These are phyloP conservation scores for Agrypnus murinus DNA, from an alignment of 2,888 invertebrate genomes.

Conservation along the genomic window DNA sequence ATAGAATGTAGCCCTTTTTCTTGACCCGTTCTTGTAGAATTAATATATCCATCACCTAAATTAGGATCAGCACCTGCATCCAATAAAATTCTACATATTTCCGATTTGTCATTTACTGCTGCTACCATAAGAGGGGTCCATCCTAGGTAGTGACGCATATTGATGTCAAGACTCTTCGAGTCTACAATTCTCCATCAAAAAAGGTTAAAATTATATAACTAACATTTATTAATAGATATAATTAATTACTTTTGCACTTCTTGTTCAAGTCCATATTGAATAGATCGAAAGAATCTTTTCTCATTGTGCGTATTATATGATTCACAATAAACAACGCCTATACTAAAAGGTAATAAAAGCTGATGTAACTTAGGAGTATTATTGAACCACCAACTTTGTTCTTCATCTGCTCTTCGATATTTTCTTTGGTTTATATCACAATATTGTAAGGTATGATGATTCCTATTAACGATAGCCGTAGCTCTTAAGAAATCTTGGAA, in stretches of 20 bases:
- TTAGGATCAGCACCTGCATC: constrained; percentile 88
- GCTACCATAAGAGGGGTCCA: constrained; percentile 93
- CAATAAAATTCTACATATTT: constrained; percentile 77
- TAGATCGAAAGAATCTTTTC: constrained; percentile 72
- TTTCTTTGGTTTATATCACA: constrained; percentile 1
- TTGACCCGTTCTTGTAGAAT: constrained; percentile 78
- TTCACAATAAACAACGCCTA: constrained; percentile 62
- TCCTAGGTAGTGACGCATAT: constrained; percentile 84
- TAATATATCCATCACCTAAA: constrained; percentile 83
- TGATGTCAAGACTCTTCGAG: constrained; percentile 75
- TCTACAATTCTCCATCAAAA: constrained; percentile 65
- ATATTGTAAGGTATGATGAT: constrained; percentile 29
- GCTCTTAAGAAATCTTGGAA: constrained; percentile 1
- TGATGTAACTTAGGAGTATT: constrained; percentile 11
- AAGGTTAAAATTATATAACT: constrained; percentile 23
- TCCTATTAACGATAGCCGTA: background rate
- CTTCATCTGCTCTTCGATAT: constrained; percentile 26
- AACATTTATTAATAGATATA: background rate
- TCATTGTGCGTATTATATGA: constrained; percentile 64
- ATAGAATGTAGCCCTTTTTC: constrained; percentile 82
- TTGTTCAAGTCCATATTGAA: constrained; percentile 72
- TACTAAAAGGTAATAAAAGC: constrained; percentile 30
- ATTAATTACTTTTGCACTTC: constrained; percentile 72
- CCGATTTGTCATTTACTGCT: constrained; percentile 82
- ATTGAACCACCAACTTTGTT: constrained; percentile 21